Conservation (phyloP, 2,888 invertebrate species). For the Calephelis perditalis region DNA sequence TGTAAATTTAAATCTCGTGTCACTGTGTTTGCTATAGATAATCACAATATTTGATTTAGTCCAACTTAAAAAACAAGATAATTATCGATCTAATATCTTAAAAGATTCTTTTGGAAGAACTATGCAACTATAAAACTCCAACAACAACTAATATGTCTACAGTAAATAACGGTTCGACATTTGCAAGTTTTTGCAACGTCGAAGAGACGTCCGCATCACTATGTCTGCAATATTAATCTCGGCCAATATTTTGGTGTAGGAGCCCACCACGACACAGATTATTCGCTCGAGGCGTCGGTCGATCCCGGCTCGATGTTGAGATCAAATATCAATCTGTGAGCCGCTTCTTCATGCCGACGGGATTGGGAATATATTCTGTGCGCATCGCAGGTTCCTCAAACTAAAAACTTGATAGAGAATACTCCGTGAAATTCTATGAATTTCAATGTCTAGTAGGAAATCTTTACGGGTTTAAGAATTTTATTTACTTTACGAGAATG, state of each 20-base stretch:
- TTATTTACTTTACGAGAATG: slow-evolving; percentile 15
- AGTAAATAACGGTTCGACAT: too few species aligned
- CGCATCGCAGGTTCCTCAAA: slow-evolving; percentile 30
- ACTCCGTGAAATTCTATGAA: slow-evolving; percentile 27
- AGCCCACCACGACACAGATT: slow-evolving; percentile 31
- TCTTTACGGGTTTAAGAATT: slow-evolving; percentile 15
- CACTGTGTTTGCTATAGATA: too few species aligned
- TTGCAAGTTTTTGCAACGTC: too few species aligned
- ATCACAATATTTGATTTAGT: too few species aligned
- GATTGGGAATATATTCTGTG: slow-evolving; percentile 36
- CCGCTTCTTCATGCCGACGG: slow-evolving; percentile 45
- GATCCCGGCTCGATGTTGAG: slow-evolving; percentile 42
- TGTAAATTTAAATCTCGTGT: too few species aligned
- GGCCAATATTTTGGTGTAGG: slow-evolving; percentile 17
- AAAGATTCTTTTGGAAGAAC: too few species aligned
- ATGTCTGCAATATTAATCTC: slow-evolving; percentile 7
- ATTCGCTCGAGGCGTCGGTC: slow-evolving; percentile 36
- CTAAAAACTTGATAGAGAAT: slow-evolving; percentile 30
- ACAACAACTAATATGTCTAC: too few species aligned
- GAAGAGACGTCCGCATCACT: background rate
- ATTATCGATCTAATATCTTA: too few species aligned
- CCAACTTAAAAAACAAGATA: too few species aligned
- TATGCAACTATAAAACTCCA: too few species aligned
- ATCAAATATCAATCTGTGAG: slow-evolving; percentile 72
- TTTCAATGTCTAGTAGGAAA: slow-evolving; percentile 20